A percentile compares a stretch with the other conserved stretches of the same genome.
Evolutionary conservation across 2,113 vertebrate genomes (phyloP).

Genomic region (Austrofundulus limnaeus): DNA sequence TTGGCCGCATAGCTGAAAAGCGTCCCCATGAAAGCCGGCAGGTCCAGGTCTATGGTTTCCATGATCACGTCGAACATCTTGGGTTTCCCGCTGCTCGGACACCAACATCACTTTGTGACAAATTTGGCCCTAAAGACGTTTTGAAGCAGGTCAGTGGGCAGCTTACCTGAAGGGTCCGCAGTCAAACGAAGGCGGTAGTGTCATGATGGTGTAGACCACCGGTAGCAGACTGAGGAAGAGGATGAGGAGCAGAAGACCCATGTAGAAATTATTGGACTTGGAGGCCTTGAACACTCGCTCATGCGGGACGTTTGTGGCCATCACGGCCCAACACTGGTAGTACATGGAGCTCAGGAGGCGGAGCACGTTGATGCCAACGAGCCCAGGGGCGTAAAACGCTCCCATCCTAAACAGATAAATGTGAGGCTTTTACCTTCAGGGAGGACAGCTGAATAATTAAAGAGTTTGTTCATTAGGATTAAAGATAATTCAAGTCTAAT

Average conservation of each 20-base stretch:
- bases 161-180: slow-evolving; percentile 90
- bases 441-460: too few relatives aligned
- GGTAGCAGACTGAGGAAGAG: slow-evolving; percentile 96
- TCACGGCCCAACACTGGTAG: slow-evolving; percentile 98
- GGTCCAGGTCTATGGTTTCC: slow-evolving; percentile 91
- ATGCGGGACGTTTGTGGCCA: slow-evolving; percentile 96
- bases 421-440: background rate
- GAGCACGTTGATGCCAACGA: slow-evolving; percentile 96
- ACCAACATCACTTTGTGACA: background rate
- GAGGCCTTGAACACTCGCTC: slow-evolving; percentile 97
- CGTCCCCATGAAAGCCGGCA: slow-evolving; percentile 92
- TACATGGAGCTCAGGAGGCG: slow-evolving; percentile 98
- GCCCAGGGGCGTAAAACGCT: slow-evolving; percentile 94
- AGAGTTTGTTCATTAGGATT: too few relatives aligned
- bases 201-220: slow-evolving; percentile 97
- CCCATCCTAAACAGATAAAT: slow-evolving; percentile 84
- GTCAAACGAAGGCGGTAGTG: slow-evolving; percentile 94
- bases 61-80: slow-evolving; percentile 96
- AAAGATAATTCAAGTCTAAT: too few relatives aligned
- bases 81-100: slow-evolving; percentile 83
- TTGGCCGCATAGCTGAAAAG: slow-evolving; percentile 93
- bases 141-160: too few relatives aligned
- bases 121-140: background rate
- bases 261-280: slow-evolving; percentile 98
- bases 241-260: slow-evolving; percentile 94